Conservation (phyloP, 2,113 vertebrate genomes). For the Catharus minimus region DNA sequence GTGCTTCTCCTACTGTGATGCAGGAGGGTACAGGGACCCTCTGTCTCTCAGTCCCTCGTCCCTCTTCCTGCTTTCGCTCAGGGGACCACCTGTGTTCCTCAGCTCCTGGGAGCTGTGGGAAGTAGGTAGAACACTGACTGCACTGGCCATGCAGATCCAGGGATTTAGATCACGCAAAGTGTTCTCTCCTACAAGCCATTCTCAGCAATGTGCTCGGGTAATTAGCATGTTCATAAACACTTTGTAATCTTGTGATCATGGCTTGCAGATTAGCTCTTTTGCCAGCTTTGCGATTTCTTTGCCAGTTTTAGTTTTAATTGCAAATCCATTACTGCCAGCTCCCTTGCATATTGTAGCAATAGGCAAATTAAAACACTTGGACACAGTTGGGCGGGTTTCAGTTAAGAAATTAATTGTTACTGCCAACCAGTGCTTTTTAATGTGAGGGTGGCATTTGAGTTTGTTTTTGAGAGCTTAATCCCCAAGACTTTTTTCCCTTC, state of each 20-base stretch:
- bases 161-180: slow-evolving; percentile 1
- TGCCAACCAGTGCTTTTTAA: slow-evolving; percentile 61
- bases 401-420: slow-evolving; percentile 68
- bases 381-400: slow-evolving; percentile 67
- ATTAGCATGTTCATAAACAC: slow-evolving; percentile 71
- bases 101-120: neutral
- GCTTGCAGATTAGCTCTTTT: slow-evolving; percentile 68
- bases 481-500: slow-evolving; percentile 30
- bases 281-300: slow-evolving; percentile 70
- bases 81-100: neutral
- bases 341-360: slow-evolving; percentile 67
- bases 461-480: slow-evolving; percentile 57
- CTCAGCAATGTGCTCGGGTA: slow-evolving; percentile 37
- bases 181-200: slow-evolving; percentile 40
- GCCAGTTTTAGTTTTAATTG: slow-evolving; percentile 73
- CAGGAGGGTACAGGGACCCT: neutral
- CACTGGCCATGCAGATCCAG: neutral
- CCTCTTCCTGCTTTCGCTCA: neutral
- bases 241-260: slow-evolving; percentile 71
- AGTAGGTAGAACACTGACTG: neutral
- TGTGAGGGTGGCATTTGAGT: slow-evolving; percentile 55
- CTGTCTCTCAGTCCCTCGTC: neutral
- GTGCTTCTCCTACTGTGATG: rapidly evolving
- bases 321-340: slow-evolving; percentile 69
- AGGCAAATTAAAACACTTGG: slow-evolving; percentile 70